These are phyloP conservation scores for Meda fulgida DNA, from an alignment of 2,797 vertebrate genomes.

Conservation along the genomic window DNA sequence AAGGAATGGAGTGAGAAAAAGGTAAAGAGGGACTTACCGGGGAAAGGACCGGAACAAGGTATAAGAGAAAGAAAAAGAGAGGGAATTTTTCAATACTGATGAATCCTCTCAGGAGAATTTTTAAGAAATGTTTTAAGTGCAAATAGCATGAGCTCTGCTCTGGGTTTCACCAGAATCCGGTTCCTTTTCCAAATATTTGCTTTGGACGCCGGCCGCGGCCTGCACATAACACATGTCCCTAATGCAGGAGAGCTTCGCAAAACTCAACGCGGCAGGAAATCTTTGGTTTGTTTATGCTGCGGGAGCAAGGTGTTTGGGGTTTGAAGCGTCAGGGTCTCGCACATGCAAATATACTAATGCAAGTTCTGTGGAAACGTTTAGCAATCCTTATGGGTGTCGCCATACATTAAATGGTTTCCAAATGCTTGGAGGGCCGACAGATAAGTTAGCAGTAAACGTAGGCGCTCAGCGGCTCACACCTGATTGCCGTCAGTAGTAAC, in stretches of 20 bases:
- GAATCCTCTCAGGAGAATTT: conserved; percentile 70
- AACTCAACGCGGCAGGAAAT: conserved; percentile 31
- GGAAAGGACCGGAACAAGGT: neutral
- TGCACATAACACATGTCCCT: conserved; percentile 80
- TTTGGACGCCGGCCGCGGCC: conserved; percentile 77
- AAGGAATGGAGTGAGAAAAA: neutral
- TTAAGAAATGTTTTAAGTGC: conserved; percentile 72
- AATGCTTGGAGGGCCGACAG: neutral
- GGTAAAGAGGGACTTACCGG: neutral
- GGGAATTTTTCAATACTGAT: conserved; percentile 67
- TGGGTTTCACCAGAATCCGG: conserved; percentile 76
- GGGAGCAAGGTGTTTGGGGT: conserved; percentile 32
- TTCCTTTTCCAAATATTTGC: conserved; percentile 85
- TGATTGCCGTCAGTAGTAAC: neutral
- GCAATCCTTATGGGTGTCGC: neutral
- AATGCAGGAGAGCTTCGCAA: conserved; percentile 62
- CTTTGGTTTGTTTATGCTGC: conserved; percentile 22
- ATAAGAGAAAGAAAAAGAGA: conserved; percentile 56
- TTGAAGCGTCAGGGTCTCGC: conserved; percentile 2
- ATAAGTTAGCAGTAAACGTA: neutral
- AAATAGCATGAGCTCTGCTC: conserved; percentile 78
- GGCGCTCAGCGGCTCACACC: neutral
- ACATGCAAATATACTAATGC: conserved; percentile 23
- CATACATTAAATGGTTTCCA: conserved; percentile 8
- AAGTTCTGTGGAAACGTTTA: conserved; percentile 30